These are phyloP conservation scores for Festucalex cinctus DNA, from an alignment of 2,113 vertebrate genomes.

Conservation along the genomic window DNA sequence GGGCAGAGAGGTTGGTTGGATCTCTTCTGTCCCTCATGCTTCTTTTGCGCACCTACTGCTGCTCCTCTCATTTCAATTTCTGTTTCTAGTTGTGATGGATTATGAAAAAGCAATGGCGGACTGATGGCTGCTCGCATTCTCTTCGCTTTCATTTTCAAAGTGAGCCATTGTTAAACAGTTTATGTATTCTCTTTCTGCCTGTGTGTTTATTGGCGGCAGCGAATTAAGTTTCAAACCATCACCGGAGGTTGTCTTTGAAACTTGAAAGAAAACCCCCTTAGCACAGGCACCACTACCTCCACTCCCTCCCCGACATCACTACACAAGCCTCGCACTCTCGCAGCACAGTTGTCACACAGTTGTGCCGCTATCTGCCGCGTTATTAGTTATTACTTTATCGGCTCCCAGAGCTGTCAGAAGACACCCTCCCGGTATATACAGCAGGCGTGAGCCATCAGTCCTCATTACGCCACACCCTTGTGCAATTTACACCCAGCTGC, in stretches of 20 bases:
- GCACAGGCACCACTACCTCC: constrained; percentile 33
- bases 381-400: constrained; percentile 78
- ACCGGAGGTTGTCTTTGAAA: constrained; percentile 72
- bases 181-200: constrained; percentile 73
- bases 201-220: constrained; percentile 71
- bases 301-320: constrained; percentile 18
- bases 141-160: constrained; percentile 55
- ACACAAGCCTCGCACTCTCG: constrained; percentile 41
- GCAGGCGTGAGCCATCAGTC: constrained; percentile 72
- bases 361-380: constrained; percentile 70
- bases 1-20: constrained; percentile 11
- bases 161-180: constrained; percentile 72
- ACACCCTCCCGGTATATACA: constrained; percentile 71
- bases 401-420: constrained; percentile 76
- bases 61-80: constrained; percentile 69
- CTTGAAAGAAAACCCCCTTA: constrained; percentile 72
- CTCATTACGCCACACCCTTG: constrained; percentile 70
- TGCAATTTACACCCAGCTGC: constrained; percentile 67
- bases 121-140: constrained; percentile 32
- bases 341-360: constrained; percentile 70
- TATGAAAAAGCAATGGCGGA: constrained; percentile 61
- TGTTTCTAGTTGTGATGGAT: constrained; percentile 69
- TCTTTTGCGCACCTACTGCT: constrained; percentile 59
- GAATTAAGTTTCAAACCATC: constrained; percentile 75
- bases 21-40: constrained; percentile 55